Evolutionary conservation across 2,113 vertebrate species (phyloP), one percentile per base, ranked within the genome.

Genomic region (Blennius ocellaris): DNA sequence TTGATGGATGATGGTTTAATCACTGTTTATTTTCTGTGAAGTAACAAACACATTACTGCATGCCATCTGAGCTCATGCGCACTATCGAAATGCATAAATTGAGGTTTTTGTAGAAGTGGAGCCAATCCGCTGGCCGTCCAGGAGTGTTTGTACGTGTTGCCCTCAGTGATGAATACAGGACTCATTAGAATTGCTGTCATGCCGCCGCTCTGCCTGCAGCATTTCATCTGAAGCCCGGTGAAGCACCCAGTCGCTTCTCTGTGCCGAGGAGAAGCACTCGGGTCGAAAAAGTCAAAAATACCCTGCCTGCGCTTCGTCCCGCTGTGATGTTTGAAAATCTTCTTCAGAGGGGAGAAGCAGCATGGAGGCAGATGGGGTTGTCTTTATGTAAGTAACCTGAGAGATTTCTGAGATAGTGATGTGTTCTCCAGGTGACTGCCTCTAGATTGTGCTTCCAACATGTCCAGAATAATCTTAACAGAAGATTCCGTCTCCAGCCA

Each of bases 161-260:
- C 70, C 75, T 78, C 61, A 81, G 84, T 21, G 38, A 82, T 90
- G 90, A 91, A 89, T 89, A 53, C 75, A 73, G 73, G 68, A 58
- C 86, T 91, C 85, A 91, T 92, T 92, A 89, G 84, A 82, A 92
- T 90, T 83, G 80, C 74, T 79, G 79, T 85, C 89, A 85, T 84
- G 89, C 77, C 49, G 51, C 74, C 52, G 67, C 66, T n/a, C 61
- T 49, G 87, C 83, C 87, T 88, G 84, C 83, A 84, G 84, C 73
- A 54, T 80, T 76, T 84, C 47, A 21, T 82, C 74, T 60, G 5
- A 61, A 67, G 67, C 81, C 48, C 81, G 55, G 67, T 11, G 62
- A 40, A 74, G 62, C 38, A 15, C 48, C 38, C 66, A 54, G 75
- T 75, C 86, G 61, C 40, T 59, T 80, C 76, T 74, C 61, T 36